Conservation (phyloP, 2,888 invertebrate species). For the Lamellibrachia columna region DNA sequence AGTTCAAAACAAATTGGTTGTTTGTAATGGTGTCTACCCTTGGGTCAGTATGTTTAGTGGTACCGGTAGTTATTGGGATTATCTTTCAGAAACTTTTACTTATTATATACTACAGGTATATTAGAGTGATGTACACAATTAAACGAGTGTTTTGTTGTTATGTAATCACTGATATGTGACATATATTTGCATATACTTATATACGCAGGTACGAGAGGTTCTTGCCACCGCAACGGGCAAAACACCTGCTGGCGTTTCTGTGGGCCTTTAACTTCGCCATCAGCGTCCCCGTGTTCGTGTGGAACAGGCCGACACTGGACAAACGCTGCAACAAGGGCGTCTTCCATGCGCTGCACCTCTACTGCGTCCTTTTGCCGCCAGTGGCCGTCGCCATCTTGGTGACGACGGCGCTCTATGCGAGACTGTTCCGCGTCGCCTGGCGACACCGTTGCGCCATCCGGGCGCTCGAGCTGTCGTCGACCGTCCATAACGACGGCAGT, state of each 20-base stretch:
- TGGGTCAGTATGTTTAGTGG: too few species aligned
- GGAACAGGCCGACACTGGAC: neutral
- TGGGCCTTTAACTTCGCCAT: neutral
- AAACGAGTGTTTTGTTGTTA: too few species aligned
- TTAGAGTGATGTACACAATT: too few species aligned
- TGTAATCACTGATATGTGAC: too few species aligned
- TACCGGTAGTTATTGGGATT: too few species aligned
- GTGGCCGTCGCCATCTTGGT: neutral
- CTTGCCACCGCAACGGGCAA: neutral
- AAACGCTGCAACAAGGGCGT: neutral
- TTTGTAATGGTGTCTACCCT: too few species aligned
- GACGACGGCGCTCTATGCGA: neutral
- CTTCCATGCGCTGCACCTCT: neutral
- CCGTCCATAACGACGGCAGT: neutral
- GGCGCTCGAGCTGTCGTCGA: neutral
- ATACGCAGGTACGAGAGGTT: neutral
- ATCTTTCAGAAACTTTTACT: too few species aligned
- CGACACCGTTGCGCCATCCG: conserved; percentile 2
- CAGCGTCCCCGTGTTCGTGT: neutral
- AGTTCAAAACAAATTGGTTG: too few species aligned
- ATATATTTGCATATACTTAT: neutral
- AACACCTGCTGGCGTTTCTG: neutral
- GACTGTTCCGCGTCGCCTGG: neutral
- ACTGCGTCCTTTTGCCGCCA: neutral
- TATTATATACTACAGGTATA: too few species aligned